Percentiles rank a stretch among this genome's conserved stretches.
These are phyloP conservation scores for Sorex maritimensis DNA, from an alignment of 2,797 vertebrate genomes.

Conservation along the genomic window DNA sequence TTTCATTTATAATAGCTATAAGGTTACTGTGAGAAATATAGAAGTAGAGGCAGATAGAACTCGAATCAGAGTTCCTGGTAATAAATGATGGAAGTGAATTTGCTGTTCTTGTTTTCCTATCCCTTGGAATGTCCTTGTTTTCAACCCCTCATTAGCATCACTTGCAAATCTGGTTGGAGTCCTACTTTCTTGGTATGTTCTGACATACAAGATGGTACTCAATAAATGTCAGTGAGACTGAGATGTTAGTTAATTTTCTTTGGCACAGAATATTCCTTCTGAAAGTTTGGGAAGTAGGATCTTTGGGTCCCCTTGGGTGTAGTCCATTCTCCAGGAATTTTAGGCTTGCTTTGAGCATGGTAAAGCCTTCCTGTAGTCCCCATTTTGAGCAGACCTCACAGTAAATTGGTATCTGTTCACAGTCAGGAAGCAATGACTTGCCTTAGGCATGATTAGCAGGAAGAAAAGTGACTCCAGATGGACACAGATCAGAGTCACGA, in stretches of 20 bases:
- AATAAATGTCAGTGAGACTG: constrained; percentile 10
- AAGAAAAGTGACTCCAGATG: constrained; percentile 7
- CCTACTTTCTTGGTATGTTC: background rate
- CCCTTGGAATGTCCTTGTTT: background rate
- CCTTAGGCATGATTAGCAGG: background rate
- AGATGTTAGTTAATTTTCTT: constrained; percentile 12
- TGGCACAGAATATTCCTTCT: constrained; percentile 40
- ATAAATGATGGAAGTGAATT: background rate
- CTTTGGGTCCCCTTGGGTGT: background rate
- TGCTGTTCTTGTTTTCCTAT: background rate
- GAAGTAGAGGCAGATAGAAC: background rate
- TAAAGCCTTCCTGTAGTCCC: background rate
- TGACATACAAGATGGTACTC: background rate
- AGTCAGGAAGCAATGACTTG: background rate
- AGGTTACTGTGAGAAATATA: background rate
- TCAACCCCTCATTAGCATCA: background rate
- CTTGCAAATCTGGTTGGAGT: background rate
- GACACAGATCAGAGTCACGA: background rate
- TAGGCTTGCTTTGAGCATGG: background rate
- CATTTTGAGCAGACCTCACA: background rate
- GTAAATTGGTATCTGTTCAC: background rate
- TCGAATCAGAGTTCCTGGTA: background rate
- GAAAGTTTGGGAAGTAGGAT: background rate
- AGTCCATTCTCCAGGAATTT: constrained; percentile 34
- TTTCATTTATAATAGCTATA: background rate